Percentiles rank a stretch among this genome's conserved stretches.
These are phyloP conservation scores for Micrasema minimum DNA, from an alignment of 1,140 invertebrate genomes.

Conservation along the genomic window DNA sequence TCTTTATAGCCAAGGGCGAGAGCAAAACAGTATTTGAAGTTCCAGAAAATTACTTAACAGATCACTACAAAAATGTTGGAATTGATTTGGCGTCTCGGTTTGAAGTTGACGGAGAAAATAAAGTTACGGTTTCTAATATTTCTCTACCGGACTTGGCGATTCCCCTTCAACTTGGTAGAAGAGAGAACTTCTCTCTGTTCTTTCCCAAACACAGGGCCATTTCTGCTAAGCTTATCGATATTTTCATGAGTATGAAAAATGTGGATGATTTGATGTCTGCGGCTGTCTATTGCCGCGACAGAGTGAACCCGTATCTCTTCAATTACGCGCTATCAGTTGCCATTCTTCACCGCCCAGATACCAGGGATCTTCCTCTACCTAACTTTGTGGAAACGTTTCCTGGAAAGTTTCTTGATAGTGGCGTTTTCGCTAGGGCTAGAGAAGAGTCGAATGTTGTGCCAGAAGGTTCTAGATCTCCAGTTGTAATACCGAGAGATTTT, in stretches of 20 bases:
- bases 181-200: slow-evolving; percentile 80
- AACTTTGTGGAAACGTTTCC: slow-evolving; percentile 79
- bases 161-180: slow-evolving; percentile 73
- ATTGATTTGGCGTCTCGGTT: slow-evolving; percentile 69
- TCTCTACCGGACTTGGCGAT: slow-evolving; percentile 75
- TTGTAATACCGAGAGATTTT: slow-evolving; percentile 77
- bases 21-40: slow-evolving; percentile 72
- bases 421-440: slow-evolving; percentile 73
- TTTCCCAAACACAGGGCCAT: slow-evolving; percentile 76
- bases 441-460: slow-evolving; percentile 75
- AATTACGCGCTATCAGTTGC: slow-evolving; percentile 82
- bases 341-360: slow-evolving; percentile 77
- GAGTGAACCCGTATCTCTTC: slow-evolving; percentile 81
- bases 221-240: slow-evolving; percentile 75
- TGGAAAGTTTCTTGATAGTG: slow-evolving; percentile 80
- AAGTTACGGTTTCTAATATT: slow-evolving; percentile 72
- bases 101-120: slow-evolving; percentile 63
- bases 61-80: slow-evolving; percentile 71
- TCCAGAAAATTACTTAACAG: slow-evolving; percentile 68
- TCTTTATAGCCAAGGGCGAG: slow-evolving; percentile 76
- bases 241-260: slow-evolving; percentile 77
- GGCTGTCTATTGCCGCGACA: slow-evolving; percentile 76
- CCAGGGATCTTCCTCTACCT: slow-evolving; percentile 76
- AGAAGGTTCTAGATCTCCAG: slow-evolving; percentile 70
- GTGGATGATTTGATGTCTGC: slow-evolving; percentile 78